phyloP scores from a whole-genome alignment of 1,140 invertebrate genomes.

The Macrobrachium nipponense region DNA sequence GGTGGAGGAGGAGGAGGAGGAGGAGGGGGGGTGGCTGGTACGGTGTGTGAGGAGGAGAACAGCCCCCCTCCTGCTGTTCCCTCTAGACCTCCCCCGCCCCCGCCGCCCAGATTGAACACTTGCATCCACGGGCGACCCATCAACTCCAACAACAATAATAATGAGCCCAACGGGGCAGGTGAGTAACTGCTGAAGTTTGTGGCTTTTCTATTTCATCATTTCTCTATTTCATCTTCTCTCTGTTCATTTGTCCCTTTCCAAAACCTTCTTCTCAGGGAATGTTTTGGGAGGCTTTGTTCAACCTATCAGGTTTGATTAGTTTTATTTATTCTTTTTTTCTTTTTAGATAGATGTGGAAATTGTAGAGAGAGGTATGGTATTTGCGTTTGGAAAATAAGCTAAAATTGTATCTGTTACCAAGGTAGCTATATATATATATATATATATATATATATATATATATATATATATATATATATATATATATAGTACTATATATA shows the following conservation, averaged over 20 bases:
- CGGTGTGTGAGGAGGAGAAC: slow-evolving; percentile 36
- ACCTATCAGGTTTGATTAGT: too few species aligned
- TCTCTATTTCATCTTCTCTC: not conserved
- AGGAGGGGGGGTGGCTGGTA: not conserved
- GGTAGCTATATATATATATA: too few species aligned
- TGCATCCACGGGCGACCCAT: slow-evolving; percentile 49
- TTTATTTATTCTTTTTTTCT: too few species aligned
- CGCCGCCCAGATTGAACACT: slow-evolving; percentile 42
- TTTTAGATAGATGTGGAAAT: too few species aligned
- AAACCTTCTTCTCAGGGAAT: too few species aligned
- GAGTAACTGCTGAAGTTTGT: not conserved
- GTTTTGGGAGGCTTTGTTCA: too few species aligned
- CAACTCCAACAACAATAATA: slow-evolving; percentile 27
- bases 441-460: too few species aligned
- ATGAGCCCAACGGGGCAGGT: slow-evolving; percentile 36
- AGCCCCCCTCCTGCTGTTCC: slow-evolving; percentile 45
- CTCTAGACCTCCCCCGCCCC: slow-evolving; percentile 43
- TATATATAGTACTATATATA: slow-evolving; percentile 2
- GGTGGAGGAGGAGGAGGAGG: slow-evolving; percentile 31
- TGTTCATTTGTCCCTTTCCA: too few species aligned
- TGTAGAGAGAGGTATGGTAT: too few species aligned
- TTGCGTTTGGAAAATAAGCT: too few species aligned
- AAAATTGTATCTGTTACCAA: too few species aligned
- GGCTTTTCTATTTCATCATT: not conserved
- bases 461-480: too few species aligned